Evolutionary conservation across 92 coral and sea anemone species (phyloP), one percentile per base, ranked within the genome.

Genomic region (Metridium senile): DNA sequence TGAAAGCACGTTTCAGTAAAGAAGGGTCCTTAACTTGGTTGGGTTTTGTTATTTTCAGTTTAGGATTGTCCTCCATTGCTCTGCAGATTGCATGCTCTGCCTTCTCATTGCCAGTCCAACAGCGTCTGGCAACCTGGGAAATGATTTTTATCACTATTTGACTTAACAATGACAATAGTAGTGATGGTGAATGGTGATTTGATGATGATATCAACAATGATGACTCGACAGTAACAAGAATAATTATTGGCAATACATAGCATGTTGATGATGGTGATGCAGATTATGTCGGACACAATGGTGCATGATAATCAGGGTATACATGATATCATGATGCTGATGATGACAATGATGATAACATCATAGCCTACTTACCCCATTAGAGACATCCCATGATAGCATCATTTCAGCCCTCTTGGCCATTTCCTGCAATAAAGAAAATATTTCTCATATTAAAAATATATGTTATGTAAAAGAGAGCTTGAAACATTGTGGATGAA

Each of bases 331-430:
- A n/a, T 4, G 49, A 39, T 39, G 49, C 6, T 39, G 49, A 21
- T 54, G 61, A 54, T 54, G n/a, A 21, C 23, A 54, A 54, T 54
- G 23, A 20, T 19, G 17, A 3, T 39, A 39, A 39, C 8, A 39
- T 39, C 8, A 9, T 20, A 54, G 4, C 17, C 21, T 20, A 54
- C 97, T 82, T 68, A 96, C 99, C 81, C 99, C 99, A 70, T 96
- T 96, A 23, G 86, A 86, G 31, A 95, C 98, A 45, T 96, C 99
- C 99, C 99, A 93, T 1, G 92, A 85, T 31, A 93, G 59, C 93
- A 96, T 89, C 70, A 75, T 51, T 32, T 80, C 63, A 30, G 98
- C 99, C 1, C 97, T 87, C 22, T 74, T 72, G 53, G 85, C 68
- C 30, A 92, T 92, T 21, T 93, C 99, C 99, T 96, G n/a, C 49